These are phyloP conservation scores for Chionoecetes opilio DNA, from an alignment of 1,140 invertebrate genomes.

Conservation along the genomic window DNA sequence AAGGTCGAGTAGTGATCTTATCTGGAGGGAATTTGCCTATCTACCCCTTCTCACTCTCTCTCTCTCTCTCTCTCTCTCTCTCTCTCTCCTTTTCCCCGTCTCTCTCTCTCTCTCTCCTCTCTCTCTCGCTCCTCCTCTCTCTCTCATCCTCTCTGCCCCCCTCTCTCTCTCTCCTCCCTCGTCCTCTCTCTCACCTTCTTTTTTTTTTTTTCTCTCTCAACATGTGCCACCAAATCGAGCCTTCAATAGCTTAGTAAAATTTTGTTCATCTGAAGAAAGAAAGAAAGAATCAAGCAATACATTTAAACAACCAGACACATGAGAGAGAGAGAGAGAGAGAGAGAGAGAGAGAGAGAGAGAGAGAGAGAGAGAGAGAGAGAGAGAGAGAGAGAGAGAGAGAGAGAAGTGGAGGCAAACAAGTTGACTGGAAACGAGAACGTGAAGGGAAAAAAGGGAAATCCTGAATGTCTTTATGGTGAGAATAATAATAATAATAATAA, in stretches of 20 bases:
- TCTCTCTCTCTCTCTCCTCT: too few relatives aligned
- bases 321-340: not conserved
- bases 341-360: too few relatives aligned
- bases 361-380: not conserved
- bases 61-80: conserved; percentile 1
- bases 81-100: too few relatives aligned
- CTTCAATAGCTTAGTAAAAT: not conserved
- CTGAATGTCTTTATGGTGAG: too few relatives aligned
- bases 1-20: not conserved
- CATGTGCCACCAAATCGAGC: not conserved
- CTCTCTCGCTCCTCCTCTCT: too few relatives aligned
- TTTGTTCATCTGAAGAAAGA: not conserved
- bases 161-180: too few relatives aligned
- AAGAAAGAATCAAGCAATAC: not conserved
- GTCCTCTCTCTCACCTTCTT: too few relatives aligned
- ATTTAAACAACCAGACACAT: too few relatives aligned
- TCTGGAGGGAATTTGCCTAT: not conserved
- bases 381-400: conserved; percentile 27
- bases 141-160: too few relatives aligned
- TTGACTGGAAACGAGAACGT: not conserved
- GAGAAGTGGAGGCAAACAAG: not conserved
- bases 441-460: too few relatives aligned
- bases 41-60: not conserved
- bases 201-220: too few relatives aligned
- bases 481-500: too few relatives aligned